Evolutionary conservation across 2,888 invertebrate genomes (phyloP).

Genomic region (Vesta saturnalis): DNA sequence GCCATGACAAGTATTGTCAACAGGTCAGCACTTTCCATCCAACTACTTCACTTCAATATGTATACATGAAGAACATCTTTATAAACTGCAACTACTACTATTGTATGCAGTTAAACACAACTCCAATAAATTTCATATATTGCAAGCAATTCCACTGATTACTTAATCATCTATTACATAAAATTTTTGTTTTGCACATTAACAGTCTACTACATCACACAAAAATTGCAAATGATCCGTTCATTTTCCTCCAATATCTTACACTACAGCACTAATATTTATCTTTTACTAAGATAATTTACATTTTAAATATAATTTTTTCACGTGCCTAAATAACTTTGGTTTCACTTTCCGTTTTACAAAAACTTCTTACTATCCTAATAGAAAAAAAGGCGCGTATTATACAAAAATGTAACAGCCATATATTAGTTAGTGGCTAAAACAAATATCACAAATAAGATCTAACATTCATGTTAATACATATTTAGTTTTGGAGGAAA

Average conservation of each 20-base stretch:
- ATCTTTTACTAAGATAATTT: conserved; percentile 1
- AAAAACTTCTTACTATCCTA: conserved; percentile 5
- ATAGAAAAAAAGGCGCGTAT: not conserved
- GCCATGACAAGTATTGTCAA: conserved; percentile 43
- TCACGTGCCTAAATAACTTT: conserved; percentile 10
- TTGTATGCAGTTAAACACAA: conserved; percentile 24
- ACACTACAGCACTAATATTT: not conserved
- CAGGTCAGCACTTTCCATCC: conserved; percentile 33
- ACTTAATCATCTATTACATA: conserved; percentile 28
- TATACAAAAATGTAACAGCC: conserved; percentile 12
- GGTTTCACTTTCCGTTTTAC: conserved; percentile 6
- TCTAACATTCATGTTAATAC: not conserved
- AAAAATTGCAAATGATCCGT: conserved; percentile 31
- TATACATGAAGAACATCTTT: conserved; percentile 29
- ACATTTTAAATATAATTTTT: not conserved
- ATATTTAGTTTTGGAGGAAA: conserved; percentile 19
- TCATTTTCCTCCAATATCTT: conserved; percentile 20
- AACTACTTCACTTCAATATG: conserved; percentile 26
- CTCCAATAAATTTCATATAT: conserved; percentile 25
- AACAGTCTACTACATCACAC: conserved; percentile 36
- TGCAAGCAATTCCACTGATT: conserved; percentile 31
- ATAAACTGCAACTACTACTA: conserved; percentile 34
- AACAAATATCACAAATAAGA: conserved; percentile 15
- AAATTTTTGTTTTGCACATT: conserved; percentile 27
- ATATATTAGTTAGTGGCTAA: not conserved